Percentiles rank a stretch among this genome's conserved stretches.
These are phyloP conservation scores for Chaetodon auriga DNA, from an alignment of 2,113 vertebrate species.

Conservation along the genomic window DNA sequence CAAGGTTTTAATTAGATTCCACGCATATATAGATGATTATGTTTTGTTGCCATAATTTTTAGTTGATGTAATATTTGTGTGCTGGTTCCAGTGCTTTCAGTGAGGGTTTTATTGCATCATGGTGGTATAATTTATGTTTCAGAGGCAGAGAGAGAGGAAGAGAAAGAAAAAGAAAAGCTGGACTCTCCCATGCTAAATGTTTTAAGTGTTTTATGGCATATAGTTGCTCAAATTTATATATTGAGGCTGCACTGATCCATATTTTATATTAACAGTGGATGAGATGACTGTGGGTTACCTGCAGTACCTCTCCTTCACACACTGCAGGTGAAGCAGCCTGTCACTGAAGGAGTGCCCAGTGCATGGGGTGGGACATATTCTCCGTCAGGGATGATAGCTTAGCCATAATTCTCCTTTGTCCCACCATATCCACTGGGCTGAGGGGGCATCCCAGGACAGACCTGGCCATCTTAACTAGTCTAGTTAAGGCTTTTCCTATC, in stretches of 20 bases:
- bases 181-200: background rate
- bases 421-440: no score
- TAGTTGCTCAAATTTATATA: background rate
- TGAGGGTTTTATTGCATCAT: background rate
- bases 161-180: background rate
- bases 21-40: background rate
- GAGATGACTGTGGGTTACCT: background rate
- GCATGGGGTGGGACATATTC: no score
- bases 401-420: no score
- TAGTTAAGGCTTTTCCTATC: no score
- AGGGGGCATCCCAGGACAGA: no score
- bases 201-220: background rate
- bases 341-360: no score
- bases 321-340: no score
- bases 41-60: background rate
- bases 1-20: conserved; percentile 16
- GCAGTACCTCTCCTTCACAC: no score
- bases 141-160: no score
- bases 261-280: background rate
- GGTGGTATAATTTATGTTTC: background rate
- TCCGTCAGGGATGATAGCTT: no score
- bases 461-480: no score
- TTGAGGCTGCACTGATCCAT: background rate
- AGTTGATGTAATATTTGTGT: background rate
- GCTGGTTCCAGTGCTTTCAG: background rate